Percentiles rank a stretch among this genome's conserved stretches.
Conservation (phyloP, 2,113 vertebrate species). For the Aphyosemion australe region DNA sequence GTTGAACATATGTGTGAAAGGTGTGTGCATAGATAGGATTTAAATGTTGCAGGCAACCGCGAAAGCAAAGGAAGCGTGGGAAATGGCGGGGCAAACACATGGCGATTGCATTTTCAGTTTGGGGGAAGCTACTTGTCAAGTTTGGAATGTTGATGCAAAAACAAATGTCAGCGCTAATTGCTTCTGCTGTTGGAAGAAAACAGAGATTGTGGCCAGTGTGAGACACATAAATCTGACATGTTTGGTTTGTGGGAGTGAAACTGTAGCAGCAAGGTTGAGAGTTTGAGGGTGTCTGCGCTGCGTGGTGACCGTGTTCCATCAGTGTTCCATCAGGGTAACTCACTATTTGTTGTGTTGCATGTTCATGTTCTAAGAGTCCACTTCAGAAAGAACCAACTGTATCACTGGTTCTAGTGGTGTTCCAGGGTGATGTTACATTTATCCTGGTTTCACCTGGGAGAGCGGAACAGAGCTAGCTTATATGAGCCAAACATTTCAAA, state of each 20-base stretch:
- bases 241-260: constrained; percentile 8
- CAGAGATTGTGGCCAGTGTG: constrained; percentile 23
- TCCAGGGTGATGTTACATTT: constrained; percentile 8
- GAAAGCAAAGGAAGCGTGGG: constrained; percentile 54
- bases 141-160: constrained; percentile 63
- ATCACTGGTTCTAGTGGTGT: constrained; percentile 5
- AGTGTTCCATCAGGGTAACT: not conserved
- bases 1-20: constrained; percentile 54
- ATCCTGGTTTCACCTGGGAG: constrained; percentile 34
- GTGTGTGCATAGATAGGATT: constrained; percentile 28
- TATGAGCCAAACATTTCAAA: constrained; percentile 11
- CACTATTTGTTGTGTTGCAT: constrained; percentile 10
- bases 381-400: constrained; percentile 19
- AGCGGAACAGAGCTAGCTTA: constrained; percentile 22
- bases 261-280: not conserved
- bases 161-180: constrained; percentile 60
- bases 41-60: constrained; percentile 45
- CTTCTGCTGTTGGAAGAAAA: constrained; percentile 45
- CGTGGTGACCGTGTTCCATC: no score
- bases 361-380: not conserved
- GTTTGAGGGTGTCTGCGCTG: constrained; percentile 2
- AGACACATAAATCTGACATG: constrained; percentile 55
- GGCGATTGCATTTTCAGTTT: constrained; percentile 44
- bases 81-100: constrained; percentile 46
- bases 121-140: constrained; percentile 51